Evolutionary conservation across 1,140 invertebrate genomes (phyloP), one percentile per base, ranked within the genome.

Genomic region (Fopius arisanus): DNA sequence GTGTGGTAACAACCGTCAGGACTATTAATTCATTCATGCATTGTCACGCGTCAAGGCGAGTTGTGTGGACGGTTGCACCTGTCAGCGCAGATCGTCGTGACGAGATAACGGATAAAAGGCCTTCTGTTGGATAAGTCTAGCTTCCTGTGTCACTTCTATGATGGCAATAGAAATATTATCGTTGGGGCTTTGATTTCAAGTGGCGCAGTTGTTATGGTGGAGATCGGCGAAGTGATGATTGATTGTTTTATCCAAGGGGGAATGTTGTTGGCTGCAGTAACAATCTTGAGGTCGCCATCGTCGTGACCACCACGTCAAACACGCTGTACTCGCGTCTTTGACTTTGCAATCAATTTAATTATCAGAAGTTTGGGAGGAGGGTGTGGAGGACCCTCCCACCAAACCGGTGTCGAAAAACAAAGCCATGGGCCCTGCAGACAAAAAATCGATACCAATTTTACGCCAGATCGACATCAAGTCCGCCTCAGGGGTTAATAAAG

Each of bases 1-100:
- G 43, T 43, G 29, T 31, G 70, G 73, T 75, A 19, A 70, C 48
- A 62, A 37, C 41, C 10, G 63, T 70, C 33, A 65, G 37, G 68
- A 77, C 81, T 84, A 86, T 86, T 86, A 85, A 86, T 86, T 85
- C 84, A 86, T 86, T 82, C 85, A 86, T 84, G 82, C 81, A 85
- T 86, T 83, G 81, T 86, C 84, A 84, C 79, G 81, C 85, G 82
- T 86, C 84, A 84, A 83, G 84, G 76, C 76, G 77, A 43, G 21
- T 59, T 63, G 78, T 37, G 80, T 71, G 75, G 65, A 75, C 81
- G 79, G 31, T 68, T 79, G 77, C 81, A 84, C 84, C 81, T 83
- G 84, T 84, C 83, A 81, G 80, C 79, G 19, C n/a, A 51, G 83
- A 85, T 86, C 80, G 79, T 82, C 82, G 82, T 85, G 83, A 85